Conservation (phyloP, 2,113 vertebrate species). For the Phrynosoma platyrhinos region DNA sequence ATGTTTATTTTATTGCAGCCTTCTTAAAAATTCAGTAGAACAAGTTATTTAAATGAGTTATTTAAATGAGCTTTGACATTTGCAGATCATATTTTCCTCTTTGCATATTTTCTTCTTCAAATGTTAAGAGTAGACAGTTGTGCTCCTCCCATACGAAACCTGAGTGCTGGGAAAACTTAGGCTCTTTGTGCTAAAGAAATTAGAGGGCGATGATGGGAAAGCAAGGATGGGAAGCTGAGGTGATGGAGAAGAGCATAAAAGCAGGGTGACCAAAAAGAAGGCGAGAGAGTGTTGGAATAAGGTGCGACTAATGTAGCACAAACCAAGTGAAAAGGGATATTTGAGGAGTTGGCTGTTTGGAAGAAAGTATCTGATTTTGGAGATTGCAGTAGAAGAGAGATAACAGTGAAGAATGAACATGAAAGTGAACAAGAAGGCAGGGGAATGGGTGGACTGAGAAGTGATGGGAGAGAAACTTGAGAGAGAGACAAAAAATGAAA, state of each 20-base stretch:
- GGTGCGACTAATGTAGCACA: not conserved
- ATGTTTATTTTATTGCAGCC: not conserved
- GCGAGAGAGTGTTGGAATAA: not conserved
- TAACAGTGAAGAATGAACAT: not conserved
- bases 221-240: too few species aligned
- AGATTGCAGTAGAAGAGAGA: too few species aligned
- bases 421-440: not conserved
- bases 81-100: not conserved
- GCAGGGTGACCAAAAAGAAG: not conserved
- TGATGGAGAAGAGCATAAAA: too few species aligned
- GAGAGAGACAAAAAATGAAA: not conserved
- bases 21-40: not conserved
- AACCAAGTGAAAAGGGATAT: not conserved
- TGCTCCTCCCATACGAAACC: too few species aligned
- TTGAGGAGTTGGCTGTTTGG: not conserved
- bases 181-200: too few species aligned
- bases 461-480: not conserved
- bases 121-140: not conserved
- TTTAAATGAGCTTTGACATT: not conserved
- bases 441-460: not conserved
- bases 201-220: too few species aligned
- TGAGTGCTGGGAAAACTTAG: too few species aligned
- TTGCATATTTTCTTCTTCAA: not conserved
- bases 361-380: too few species aligned
- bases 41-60: not conserved